Evolutionary conservation across 2,888 invertebrate species (phyloP).

Genomic region (Octonoba sinensis): DNA sequence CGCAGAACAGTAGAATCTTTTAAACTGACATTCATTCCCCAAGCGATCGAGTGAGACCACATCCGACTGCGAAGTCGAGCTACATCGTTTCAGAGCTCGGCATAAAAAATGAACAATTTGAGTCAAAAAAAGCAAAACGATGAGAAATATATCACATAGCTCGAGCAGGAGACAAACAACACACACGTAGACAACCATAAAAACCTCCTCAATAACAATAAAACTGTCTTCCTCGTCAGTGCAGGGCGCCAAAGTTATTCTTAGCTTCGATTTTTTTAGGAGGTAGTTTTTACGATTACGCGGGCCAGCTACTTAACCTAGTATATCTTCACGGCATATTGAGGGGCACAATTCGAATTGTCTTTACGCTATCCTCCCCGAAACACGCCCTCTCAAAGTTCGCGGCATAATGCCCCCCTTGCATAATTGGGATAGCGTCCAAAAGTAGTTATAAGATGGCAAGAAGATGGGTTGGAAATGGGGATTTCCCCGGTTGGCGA

Average conservation of each 20-base stretch:
- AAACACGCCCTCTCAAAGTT: constrained; percentile 39
- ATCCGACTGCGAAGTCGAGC: too few relatives aligned
- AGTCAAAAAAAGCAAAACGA: constrained; percentile 8
- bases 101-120: neutral
- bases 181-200: constrained; percentile 33
- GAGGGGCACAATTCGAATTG: constrained; percentile 12
- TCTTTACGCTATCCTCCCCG: constrained; percentile 19
- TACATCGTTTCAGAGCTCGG: too few relatives aligned
- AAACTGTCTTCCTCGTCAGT: constrained; percentile 36
- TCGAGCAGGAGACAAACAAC: constrained; percentile 8
- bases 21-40: too few relatives aligned
- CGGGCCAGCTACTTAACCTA: constrained; percentile 14
- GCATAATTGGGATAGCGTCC: constrained; percentile 55
- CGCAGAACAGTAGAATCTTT: too few relatives aligned
- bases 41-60: too few relatives aligned
- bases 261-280: constrained; percentile 13
- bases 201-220: constrained; percentile 51
- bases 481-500: too few relatives aligned
- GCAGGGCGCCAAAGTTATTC: constrained; percentile 45
- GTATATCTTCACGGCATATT: neutral
- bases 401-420: constrained; percentile 31
- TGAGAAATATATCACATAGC: constrained; percentile 12
- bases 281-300: constrained; percentile 4
- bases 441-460: constrained; percentile 28
- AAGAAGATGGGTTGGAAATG: constrained; percentile 7